A percentile compares a stretch with the other conserved stretches of the same genome.
Evolutionary conservation across 2,888 invertebrate genomes (phyloP).

Genomic region (Drosophila villosipedis): DNA sequence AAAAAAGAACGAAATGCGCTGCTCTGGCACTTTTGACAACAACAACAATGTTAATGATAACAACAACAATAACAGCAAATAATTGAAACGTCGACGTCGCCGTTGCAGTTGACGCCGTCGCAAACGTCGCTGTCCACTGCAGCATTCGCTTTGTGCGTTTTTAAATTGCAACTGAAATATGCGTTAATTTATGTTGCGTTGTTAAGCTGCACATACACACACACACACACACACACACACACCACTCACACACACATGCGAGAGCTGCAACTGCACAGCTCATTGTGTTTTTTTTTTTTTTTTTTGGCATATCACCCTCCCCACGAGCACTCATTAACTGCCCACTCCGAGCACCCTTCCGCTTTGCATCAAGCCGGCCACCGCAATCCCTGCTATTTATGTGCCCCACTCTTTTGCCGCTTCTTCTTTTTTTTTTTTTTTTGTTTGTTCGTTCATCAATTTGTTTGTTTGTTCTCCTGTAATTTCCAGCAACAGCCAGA

Average conservation of each 20-base stretch:
- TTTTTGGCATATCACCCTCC: slow-evolving; percentile 20
- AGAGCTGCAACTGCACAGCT: neutral
- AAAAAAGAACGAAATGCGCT: slow-evolving; percentile 52
- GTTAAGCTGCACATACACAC: slow-evolving; percentile 53
- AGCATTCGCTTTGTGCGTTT: slow-evolving; percentile 74
- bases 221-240: slow-evolving; percentile 24
- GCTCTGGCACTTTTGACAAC: slow-evolving; percentile 74
- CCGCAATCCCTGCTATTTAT: slow-evolving; percentile 27
- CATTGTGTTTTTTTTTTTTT: neutral
- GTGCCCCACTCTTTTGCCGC: slow-evolving; percentile 1
- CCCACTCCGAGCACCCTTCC: slow-evolving; percentile 26
- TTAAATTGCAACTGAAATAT: slow-evolving; percentile 79
- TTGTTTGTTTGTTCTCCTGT: slow-evolving; percentile 39
- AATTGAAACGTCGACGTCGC: slow-evolving; percentile 72
- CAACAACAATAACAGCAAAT: slow-evolving; percentile 64
- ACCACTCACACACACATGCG: neutral
- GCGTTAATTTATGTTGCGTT: slow-evolving; percentile 77
- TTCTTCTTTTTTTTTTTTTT: neutral
- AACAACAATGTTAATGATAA: slow-evolving; percentile 76
- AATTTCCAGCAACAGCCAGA: slow-evolving; percentile 24
- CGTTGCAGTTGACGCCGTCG: slow-evolving; percentile 28
- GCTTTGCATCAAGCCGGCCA: neutral
- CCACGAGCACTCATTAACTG: slow-evolving; percentile 46
- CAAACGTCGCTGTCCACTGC: slow-evolving; percentile 50
- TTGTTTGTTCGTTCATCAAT: slow-evolving; percentile 22